Percentiles rank a stretch among this genome's conserved stretches.
These are phyloP conservation scores for Salvelinus alpinus DNA, from an alignment of 2,113 vertebrate species.

Conservation along the genomic window DNA sequence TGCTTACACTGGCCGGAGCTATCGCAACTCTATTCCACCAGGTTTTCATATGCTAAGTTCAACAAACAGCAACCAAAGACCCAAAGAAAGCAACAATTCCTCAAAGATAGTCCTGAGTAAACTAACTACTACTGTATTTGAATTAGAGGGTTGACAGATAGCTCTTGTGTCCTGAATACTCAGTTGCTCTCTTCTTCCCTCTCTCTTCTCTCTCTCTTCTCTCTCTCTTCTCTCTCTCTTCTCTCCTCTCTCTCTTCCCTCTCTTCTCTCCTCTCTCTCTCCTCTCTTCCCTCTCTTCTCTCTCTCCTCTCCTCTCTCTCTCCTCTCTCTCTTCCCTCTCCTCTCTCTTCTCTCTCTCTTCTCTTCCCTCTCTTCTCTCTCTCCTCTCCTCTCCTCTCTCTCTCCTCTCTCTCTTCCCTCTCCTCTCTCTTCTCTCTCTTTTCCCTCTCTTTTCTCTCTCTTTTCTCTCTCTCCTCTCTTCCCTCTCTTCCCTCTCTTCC, in stretches of 20 bases:
- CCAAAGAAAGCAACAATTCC: constrained; percentile 44
- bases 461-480: too few relatives aligned
- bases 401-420: too few relatives aligned
- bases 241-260: neutral
- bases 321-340: neutral
- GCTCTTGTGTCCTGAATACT: constrained; percentile 28
- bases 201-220: neutral
- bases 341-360: too few relatives aligned
- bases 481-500: too few relatives aligned
- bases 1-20: constrained; percentile 45
- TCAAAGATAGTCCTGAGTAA: constrained; percentile 44
- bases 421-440: too few relatives aligned
- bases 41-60: constrained; percentile 67
- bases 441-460: too few relatives aligned
- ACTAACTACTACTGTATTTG: constrained; percentile 34
- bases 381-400: too few relatives aligned
- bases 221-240: neutral
- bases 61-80: constrained; percentile 41
- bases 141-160: constrained; percentile 15
- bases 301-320: too few relatives aligned
- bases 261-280: too few relatives aligned
- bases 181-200: neutral
- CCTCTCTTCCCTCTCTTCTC: too few relatives aligned
- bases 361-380: too few relatives aligned
- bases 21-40: constrained; percentile 30